phyloP scores from a whole-genome alignment of 1,140 invertebrate species.

The Augochlora pura region DNA sequence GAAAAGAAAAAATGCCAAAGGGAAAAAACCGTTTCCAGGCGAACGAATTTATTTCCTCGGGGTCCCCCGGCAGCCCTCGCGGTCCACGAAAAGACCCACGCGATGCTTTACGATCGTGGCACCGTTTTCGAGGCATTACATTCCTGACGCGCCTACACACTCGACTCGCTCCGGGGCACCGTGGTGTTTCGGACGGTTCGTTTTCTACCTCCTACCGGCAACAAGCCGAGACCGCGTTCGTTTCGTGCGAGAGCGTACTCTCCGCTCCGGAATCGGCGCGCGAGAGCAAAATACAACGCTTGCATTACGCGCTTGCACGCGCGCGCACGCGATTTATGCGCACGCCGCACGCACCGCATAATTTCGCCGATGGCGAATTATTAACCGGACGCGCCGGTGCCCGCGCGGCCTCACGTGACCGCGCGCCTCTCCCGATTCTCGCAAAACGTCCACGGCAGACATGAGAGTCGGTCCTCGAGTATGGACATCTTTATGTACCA shows the following conservation, averaged over 20 bases:
- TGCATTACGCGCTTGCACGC: neutral
- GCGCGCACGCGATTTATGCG: conserved; percentile 20
- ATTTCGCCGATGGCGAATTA: conserved; percentile 27
- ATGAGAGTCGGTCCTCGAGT: no score
- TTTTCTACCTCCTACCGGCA: conserved; percentile 43
- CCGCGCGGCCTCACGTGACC: conserved; percentile 2
- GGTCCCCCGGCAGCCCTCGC: conserved; percentile 2
- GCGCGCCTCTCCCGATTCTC: no score
- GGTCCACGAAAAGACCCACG: conserved; percentile 45
- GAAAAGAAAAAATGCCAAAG: neutral
- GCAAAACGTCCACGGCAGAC: no score
- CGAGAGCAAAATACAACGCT: no score
- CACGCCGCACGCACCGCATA: conserved; percentile 26
- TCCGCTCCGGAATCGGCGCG: conserved; percentile 4
- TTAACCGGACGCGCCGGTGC: conserved; percentile 12
- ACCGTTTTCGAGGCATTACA: conserved; percentile 48
- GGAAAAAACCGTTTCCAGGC: neutral
- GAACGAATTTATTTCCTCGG: conserved; percentile 33
- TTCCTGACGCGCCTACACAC: conserved; percentile 57
- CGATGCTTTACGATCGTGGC: conserved; percentile 53
- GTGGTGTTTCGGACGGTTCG: conserved; percentile 10
- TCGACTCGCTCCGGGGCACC: conserved; percentile 31
- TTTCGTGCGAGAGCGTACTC: no score
- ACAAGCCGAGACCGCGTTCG: neutral
- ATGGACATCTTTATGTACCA: no score